A percentile compares a stretch with the other conserved stretches of the same genome.
These are phyloP conservation scores for Tipula confusa DNA, from an alignment of 2,888 invertebrate genomes.

Conservation along the genomic window DNA sequence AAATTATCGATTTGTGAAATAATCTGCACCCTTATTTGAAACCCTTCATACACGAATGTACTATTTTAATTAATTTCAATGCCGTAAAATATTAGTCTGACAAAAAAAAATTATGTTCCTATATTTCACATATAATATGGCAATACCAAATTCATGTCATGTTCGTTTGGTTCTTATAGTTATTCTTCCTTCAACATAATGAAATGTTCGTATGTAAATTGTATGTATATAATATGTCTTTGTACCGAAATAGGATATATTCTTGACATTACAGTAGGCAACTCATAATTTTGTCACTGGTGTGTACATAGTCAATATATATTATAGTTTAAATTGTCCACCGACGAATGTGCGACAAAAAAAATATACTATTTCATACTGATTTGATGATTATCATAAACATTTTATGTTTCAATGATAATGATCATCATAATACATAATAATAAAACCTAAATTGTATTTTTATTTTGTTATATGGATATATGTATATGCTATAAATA, in stretches of 20 bases:
- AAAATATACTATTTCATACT: no score
- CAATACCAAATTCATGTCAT: neutral
- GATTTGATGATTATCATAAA: neutral
- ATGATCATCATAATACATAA: neutral
- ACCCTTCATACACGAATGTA: no score
- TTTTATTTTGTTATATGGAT: neutral
- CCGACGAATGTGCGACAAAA: no score
- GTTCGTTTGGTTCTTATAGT: neutral
- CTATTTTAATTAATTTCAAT: neutral
- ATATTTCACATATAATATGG: no score
- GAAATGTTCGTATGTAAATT: neutral
- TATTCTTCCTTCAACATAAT: neutral
- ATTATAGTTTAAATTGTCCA: no score
- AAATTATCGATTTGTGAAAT: no score
- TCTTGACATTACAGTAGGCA: neutral
- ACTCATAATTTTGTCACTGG: neutral
- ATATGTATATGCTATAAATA: neutral
- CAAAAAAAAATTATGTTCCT: neutral
- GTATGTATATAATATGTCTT: neutral
- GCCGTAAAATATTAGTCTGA: neutral
- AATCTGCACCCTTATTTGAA: no score
- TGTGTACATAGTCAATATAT: neutral
- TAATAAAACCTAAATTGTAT: neutral
- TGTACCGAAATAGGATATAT: neutral
- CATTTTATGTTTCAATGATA: neutral